These are phyloP conservation scores for Anneissia japonica DNA, from an alignment of 35 echinoderm and acorn worm genomes.

Conservation along the genomic window DNA sequence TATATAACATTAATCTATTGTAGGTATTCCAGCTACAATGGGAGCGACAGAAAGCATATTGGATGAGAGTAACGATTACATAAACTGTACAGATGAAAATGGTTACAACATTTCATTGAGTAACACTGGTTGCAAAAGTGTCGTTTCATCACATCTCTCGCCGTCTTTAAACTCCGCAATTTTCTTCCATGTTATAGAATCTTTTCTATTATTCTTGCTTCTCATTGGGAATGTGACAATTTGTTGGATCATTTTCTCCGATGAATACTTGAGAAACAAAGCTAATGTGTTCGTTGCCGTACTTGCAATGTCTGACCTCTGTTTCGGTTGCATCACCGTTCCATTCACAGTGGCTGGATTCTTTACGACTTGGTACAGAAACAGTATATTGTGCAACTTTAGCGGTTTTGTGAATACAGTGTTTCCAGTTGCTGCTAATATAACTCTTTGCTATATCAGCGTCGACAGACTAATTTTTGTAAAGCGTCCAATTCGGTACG, in stretches of 20 bases:
- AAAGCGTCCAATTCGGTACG: not conserved
- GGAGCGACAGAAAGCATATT: too few relatives aligned
- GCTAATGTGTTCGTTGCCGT: constrained; percentile 38
- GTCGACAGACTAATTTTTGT: constrained; percentile 27
- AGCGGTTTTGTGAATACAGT: constrained; percentile 24
- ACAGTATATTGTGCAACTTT: not conserved
- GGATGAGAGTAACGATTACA: too few relatives aligned
- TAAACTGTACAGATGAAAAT: too few relatives aligned
- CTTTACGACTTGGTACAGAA: not conserved
- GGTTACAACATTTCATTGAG: too few relatives aligned
- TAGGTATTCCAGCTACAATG: too few relatives aligned
- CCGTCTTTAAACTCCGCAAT: too few relatives aligned
- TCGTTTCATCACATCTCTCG: too few relatives aligned
- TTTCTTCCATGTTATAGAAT: constrained; percentile 6
- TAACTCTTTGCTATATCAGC: constrained; percentile 39
- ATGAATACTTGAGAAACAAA: constrained; percentile 22
- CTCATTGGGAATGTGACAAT: constrained; percentile 26
- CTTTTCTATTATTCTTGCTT: constrained; percentile 11
- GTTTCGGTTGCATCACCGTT: constrained; percentile 1
- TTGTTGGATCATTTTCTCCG: constrained; percentile 12
- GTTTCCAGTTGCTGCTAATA: constrained; percentile 17
- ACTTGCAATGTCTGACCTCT: constrained; percentile 11
- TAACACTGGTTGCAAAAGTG: too few relatives aligned
- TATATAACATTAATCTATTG: too few relatives aligned
- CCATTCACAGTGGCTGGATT: constrained; percentile 3